phyloP scores from a whole-genome alignment of 1,140 invertebrate species.

The Hypothenemus hampei region DNA sequence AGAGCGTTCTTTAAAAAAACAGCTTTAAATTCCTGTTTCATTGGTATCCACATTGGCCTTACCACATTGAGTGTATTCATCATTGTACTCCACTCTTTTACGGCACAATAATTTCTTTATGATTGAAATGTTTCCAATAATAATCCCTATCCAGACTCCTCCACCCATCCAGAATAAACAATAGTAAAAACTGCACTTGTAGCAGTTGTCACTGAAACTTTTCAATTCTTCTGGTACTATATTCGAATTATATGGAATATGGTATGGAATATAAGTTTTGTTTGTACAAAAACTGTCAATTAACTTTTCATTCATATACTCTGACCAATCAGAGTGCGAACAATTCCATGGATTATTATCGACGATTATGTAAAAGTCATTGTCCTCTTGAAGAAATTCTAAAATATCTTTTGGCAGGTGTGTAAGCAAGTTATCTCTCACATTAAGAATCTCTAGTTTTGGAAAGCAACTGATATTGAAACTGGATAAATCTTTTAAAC shows the following conservation, averaged over 20 bases:
- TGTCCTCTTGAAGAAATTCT: conserved; percentile 11
- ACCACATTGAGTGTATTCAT: conserved; percentile 21
- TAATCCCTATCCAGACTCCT: conserved; percentile 29
- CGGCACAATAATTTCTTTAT: conserved; percentile 15
- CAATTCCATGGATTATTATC: conserved; percentile 32
- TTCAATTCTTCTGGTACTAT: neutral
- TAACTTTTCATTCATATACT: conserved; percentile 10
- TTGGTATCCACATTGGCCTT: neutral
- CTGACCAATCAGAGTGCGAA: conserved; percentile 13
- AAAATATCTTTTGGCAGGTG: conserved; percentile 20
- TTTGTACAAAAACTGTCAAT: conserved; percentile 17
- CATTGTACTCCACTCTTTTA: neutral
- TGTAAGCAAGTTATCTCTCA: conserved; percentile 19
- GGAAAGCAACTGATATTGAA: conserved; percentile 22
- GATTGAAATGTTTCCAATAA: conserved; percentile 27
- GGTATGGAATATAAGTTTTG: neutral
- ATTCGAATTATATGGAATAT: neutral
- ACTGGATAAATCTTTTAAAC: conserved; percentile 11
- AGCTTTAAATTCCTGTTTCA: neutral
- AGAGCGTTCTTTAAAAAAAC: conserved; percentile 8
- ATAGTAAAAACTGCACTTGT: conserved; percentile 20
- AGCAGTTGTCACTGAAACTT: conserved; percentile 1
- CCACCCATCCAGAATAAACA: conserved; percentile 20
- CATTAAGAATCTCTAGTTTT: conserved; percentile 14
- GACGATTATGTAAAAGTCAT: conserved; percentile 20